Conservation (phyloP, 2,113 vertebrate species). For the Pithys albifrons region DNA sequence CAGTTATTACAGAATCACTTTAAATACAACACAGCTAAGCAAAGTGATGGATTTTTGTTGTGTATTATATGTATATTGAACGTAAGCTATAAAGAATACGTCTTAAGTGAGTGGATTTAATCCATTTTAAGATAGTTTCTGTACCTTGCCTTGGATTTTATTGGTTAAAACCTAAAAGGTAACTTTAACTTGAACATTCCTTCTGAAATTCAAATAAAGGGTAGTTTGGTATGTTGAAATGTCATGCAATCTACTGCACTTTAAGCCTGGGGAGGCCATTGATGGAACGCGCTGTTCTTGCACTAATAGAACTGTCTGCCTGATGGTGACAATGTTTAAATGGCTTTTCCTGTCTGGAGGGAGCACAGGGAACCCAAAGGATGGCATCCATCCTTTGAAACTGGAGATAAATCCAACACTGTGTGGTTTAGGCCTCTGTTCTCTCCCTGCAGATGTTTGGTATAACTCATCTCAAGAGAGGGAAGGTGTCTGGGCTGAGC, state of each 20-base stretch:
- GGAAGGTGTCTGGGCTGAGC: background rate
- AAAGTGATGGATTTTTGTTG: background rate
- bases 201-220: constrained; percentile 45
- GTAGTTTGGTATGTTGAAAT: constrained; percentile 6
- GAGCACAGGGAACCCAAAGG: background rate
- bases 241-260: constrained; percentile 42
- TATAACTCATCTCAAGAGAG: background rate
- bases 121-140: constrained; percentile 31
- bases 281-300: background rate
- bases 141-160: constrained; percentile 46
- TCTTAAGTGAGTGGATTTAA: constrained; percentile 15
- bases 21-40: background rate
- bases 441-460: background rate
- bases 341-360: background rate
- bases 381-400: background rate
- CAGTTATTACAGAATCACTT: background rate
- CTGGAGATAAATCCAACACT: background rate
- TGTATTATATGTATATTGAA: constrained; percentile 20
- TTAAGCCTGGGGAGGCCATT: constrained; percentile 23
- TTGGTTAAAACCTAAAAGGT: constrained; percentile 24
- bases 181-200: constrained; percentile 58
- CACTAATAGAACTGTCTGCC: background rate
- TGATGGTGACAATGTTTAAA: background rate
- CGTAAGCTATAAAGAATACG: background rate
- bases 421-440: background rate